Evolutionary conservation across 2,113 vertebrate species (phyloP).

Genomic region (Lepus americanus): DNA sequence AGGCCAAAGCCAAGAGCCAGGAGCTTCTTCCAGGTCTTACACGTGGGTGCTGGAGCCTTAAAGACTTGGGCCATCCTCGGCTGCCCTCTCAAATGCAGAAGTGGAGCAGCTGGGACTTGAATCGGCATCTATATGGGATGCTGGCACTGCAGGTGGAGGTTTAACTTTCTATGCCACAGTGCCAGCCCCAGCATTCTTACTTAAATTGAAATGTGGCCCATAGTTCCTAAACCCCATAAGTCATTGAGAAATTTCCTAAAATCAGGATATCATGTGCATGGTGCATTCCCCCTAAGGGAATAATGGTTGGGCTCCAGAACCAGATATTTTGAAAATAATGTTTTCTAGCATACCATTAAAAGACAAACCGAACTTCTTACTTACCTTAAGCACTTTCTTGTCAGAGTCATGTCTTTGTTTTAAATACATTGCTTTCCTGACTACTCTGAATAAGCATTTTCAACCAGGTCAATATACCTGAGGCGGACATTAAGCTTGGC

Average conservation of each 20-base stretch:
- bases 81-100: too few species aligned
- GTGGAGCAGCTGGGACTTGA: too few species aligned
- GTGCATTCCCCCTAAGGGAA: constrained; percentile 81
- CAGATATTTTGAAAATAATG: constrained; percentile 84
- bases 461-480: constrained; percentile 63
- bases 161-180: too few species aligned
- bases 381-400: constrained; percentile 76
- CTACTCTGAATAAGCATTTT: constrained; percentile 60
- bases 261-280: constrained; percentile 76
- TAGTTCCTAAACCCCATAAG: constrained; percentile 72
- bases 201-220: background rate
- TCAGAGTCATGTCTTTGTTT: constrained; percentile 33
- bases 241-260: constrained; percentile 79
- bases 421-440: constrained; percentile 68
- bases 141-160: too few species aligned
- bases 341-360: constrained; percentile 83
- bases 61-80: too few species aligned
- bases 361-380: constrained; percentile 74
- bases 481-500: background rate
- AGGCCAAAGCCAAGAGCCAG: too few species aligned
- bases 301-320: constrained; percentile 82
- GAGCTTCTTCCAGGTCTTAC: too few species aligned
- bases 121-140: too few species aligned
- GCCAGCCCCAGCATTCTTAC: too few species aligned
- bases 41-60: too few species aligned